phyloP scores from a whole-genome alignment of 2,888 invertebrate species.

The Acrobasis consociella region DNA sequence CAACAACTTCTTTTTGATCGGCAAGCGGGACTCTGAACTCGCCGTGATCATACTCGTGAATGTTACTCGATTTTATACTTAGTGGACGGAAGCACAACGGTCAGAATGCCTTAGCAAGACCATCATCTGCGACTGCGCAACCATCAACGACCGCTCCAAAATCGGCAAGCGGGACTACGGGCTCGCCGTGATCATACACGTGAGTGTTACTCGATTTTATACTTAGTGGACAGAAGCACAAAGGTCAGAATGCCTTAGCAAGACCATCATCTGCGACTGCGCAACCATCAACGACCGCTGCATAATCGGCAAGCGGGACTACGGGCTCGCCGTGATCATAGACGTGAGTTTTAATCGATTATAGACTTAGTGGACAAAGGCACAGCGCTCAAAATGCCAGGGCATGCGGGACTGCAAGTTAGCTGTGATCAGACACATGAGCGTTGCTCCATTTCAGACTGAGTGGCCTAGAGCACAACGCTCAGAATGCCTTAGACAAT shows the following conservation, averaged over 20 bases:
- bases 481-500: no score
- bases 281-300: constrained; percentile 86
- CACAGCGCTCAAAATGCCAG: constrained; percentile 96
- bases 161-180: constrained; percentile 97
- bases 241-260: no score
- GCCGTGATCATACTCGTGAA: constrained; percentile 92
- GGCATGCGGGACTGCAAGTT: constrained; percentile 98
- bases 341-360: constrained; percentile 84
- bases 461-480: no score
- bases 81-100: constrained; percentile 77
- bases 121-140: constrained; percentile 97
- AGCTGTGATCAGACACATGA: constrained; percentile 92
- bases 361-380: constrained; percentile 93
- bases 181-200: constrained; percentile 94
- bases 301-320: constrained; percentile 96
- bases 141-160: constrained; percentile 98
- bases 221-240: no score
- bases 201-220: constrained; percentile 41
- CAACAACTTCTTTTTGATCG: constrained; percentile 97
- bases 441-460: constrained; percentile 12
- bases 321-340: constrained; percentile 95
- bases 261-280: background rate
- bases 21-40: constrained; percentile 96
- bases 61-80: background rate
- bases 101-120: constrained; percentile 99